Evolutionary conservation across 2,797 vertebrate genomes (phyloP).

Genomic region (Esox masquinongy): DNA sequence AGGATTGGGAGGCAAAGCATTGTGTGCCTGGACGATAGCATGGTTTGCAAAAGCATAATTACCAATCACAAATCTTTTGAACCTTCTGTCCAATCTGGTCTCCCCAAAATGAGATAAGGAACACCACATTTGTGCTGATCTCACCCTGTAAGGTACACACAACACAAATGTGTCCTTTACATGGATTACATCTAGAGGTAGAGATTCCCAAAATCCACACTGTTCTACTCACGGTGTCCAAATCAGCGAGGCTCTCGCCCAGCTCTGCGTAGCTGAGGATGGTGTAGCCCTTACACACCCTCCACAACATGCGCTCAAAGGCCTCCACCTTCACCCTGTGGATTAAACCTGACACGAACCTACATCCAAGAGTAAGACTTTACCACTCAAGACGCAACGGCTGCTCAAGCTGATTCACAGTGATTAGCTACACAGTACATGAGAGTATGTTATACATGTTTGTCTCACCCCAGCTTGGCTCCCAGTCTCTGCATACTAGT

Average conservation of each 20-base stretch:
- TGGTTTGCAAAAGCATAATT: slow-evolving; percentile 47
- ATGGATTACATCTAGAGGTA: background rate
- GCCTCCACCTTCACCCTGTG: slow-evolving; percentile 90
- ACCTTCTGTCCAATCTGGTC: slow-evolving; percentile 98
- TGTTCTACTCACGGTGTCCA: slow-evolving; percentile 84
- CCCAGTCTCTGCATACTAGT: slow-evolving; percentile 92
- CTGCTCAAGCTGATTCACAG: background rate
- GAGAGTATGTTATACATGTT: background rate
- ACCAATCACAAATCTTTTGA: slow-evolving; percentile 99
- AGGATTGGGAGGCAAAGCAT: background rate
- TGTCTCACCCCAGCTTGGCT: slow-evolving; percentile 88
- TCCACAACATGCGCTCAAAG: slow-evolving; percentile 96
- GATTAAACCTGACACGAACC: slow-evolving; percentile 93
- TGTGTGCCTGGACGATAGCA: background rate
- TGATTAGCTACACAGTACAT: background rate
- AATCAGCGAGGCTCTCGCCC: slow-evolving; percentile 85
- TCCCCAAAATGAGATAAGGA: slow-evolving; percentile 97
- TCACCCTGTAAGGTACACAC: slow-evolving; percentile 80
- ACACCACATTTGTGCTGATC: slow-evolving; percentile 88
- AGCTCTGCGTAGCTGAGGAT: slow-evolving; percentile 91
- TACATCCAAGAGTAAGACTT: slow-evolving; percentile 55
- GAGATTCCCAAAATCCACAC: background rate
- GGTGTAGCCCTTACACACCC: slow-evolving; percentile 93
- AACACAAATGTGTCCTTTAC: background rate
- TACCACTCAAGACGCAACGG: background rate